These are phyloP conservation scores for Ceyx melanurus DNA, from an alignment of 2,113 vertebrate species.

Conservation along the genomic window DNA sequence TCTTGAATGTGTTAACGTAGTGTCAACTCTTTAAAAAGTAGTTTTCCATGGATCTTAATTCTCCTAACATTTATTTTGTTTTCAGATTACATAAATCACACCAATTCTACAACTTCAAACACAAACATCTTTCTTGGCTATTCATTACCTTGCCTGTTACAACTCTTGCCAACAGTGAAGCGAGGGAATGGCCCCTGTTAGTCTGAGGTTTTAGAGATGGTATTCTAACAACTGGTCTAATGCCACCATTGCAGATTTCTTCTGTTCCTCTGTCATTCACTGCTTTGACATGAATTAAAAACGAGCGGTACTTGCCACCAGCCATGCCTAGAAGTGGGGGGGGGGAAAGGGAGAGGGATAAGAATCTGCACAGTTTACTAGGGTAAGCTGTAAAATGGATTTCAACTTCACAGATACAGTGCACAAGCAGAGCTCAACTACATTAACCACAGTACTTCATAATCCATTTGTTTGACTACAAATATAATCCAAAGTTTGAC, in stretches of 20 bases:
- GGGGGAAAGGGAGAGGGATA: accelerated
- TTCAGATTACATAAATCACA: background rate
- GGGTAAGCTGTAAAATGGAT: background rate
- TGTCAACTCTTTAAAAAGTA: background rate
- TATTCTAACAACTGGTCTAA: slow-evolving; percentile 91
- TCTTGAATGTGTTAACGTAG: background rate
- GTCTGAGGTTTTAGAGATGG: slow-evolving; percentile 88
- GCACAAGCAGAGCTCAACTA: background rate
- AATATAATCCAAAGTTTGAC: background rate
- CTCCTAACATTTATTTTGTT: background rate
- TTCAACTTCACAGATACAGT: background rate
- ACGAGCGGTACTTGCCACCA: slow-evolving; percentile 97
- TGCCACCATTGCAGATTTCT: slow-evolving; percentile 81
- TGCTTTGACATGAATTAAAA: slow-evolving; percentile 97
- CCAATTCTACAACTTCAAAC: background rate
- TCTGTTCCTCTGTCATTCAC: slow-evolving; percentile 90
- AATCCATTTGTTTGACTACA: background rate
- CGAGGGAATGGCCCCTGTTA: slow-evolving; percentile 91
- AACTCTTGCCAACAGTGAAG: slow-evolving; percentile 92
- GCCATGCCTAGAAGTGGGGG: slow-evolving; percentile 85
- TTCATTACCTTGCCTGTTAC: slow-evolving; percentile 93
- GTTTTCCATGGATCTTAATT: background rate
- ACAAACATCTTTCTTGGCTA: background rate
- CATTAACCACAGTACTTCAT: background rate
- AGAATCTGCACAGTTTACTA: background rate